These are phyloP conservation scores for Crocuta crocuta DNA, from an alignment of 2,113 vertebrate species.

Conservation along the genomic window DNA sequence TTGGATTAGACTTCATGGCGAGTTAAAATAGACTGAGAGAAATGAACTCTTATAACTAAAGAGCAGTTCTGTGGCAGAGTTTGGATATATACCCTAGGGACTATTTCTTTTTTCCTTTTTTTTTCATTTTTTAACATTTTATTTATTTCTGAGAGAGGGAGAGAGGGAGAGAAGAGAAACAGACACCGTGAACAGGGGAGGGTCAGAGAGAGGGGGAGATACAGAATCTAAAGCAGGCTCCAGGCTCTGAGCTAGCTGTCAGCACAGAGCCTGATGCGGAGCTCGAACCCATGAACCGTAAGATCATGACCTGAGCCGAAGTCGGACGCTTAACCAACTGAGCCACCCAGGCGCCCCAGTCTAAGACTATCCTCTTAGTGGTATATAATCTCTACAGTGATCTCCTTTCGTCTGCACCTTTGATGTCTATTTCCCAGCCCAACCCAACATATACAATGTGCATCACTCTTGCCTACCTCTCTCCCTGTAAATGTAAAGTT, in stretches of 20 bases:
- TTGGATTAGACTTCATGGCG: neutral
- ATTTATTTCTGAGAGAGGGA: too few relatives aligned
- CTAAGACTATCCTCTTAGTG: neutral
- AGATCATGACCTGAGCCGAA: too few relatives aligned
- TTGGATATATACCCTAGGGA: neutral
- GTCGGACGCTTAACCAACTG: too few relatives aligned
- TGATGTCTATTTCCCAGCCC: neutral
- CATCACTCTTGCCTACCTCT: neutral
- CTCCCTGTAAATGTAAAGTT: neutral
- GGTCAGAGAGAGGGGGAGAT: too few relatives aligned
- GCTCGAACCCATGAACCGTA: too few relatives aligned
- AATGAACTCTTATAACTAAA: neutral
- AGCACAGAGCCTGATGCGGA: too few relatives aligned
- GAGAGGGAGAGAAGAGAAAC: too few relatives aligned
- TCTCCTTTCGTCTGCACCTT: neutral
- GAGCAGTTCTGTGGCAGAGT: neutral
- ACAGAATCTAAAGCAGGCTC: too few relatives aligned
- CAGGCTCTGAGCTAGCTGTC: too few relatives aligned
- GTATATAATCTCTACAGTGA: neutral
- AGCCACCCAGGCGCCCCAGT: too few relatives aligned
- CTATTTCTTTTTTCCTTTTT: neutral
- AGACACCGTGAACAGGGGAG: too few relatives aligned
- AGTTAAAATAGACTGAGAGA: neutral
- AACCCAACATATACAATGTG: accelerated
- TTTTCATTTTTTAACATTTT: too few relatives aligned